Conservation (phyloP, 2,797 vertebrate genomes). For the Cyprinodon diabolis region DNA sequence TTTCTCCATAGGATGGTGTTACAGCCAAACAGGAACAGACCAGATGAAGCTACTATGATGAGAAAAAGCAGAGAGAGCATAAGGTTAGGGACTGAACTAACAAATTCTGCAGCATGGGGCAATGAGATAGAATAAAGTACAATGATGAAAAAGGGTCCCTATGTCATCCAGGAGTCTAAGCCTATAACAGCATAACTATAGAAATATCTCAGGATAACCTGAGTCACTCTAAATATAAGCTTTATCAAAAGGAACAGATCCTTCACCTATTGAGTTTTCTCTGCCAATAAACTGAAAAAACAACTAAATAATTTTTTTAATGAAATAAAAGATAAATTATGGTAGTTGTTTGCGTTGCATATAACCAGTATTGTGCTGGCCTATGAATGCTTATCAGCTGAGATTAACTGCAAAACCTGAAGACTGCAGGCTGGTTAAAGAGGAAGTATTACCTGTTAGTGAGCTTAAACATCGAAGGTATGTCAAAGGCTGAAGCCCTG, state of each 20-base stretch:
- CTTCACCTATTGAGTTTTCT: background rate
- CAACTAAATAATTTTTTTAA: background rate
- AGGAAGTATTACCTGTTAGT: background rate
- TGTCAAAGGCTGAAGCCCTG: background rate
- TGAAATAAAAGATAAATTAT: background rate
- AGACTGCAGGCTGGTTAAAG: background rate
- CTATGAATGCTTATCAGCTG: background rate
- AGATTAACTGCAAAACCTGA: background rate
- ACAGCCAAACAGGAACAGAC: too few relatives aligned
- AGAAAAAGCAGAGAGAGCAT: too few relatives aligned
- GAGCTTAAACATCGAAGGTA: background rate
- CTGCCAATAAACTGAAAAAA: background rate
- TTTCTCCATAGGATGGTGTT: too few relatives aligned
- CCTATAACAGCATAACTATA: too few relatives aligned
- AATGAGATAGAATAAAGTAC: too few relatives aligned
- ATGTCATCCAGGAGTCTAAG: too few relatives aligned
- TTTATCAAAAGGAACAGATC: too few relatives aligned
- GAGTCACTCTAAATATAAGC: too few relatives aligned
- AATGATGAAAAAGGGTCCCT: background rate
- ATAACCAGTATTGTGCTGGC: background rate
- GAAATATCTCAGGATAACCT: too few relatives aligned
- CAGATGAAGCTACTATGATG: too few relatives aligned
- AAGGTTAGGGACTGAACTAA: too few relatives aligned
- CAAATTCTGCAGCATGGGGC: too few relatives aligned
- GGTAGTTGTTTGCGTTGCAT: background rate